Evolutionary conservation across 2,797 vertebrate species (phyloP).

Genomic region (Staurois parvus): DNA sequence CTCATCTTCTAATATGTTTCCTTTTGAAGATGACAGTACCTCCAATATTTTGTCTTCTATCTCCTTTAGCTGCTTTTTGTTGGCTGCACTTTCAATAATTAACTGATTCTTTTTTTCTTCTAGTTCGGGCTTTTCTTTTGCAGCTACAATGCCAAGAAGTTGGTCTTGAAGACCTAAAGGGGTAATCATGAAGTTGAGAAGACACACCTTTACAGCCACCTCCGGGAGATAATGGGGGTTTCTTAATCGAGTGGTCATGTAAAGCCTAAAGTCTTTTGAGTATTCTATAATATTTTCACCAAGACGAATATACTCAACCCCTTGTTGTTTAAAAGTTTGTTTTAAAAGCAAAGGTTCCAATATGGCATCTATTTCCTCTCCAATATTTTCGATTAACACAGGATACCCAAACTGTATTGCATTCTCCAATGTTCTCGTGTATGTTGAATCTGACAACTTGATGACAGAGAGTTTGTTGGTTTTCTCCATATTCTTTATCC

Average conservation of each 20-base stretch:
- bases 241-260: conserved; percentile 91
- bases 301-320: conserved; percentile 90
- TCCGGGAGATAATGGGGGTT: conserved; percentile 97
- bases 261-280: conserved; percentile 87
- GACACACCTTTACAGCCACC: conserved; percentile 91
- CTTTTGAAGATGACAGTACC: conserved; percentile 88
- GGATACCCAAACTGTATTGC: conserved; percentile 90
- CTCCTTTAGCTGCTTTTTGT: conserved; percentile 91
- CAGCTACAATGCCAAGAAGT: conserved; percentile 90
- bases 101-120: conserved; percentile 93
- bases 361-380: conserved; percentile 90
- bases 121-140: conserved; percentile 92
- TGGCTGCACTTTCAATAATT: conserved; percentile 89
- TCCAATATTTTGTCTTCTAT: conserved; percentile 92
- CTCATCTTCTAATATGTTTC: conserved; percentile 94
- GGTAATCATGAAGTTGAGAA: conserved; percentile 96
- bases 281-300: conserved; percentile 94
- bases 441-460: conserved; percentile 87
- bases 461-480: conserved; percentile 85
- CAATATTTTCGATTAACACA: conserved; percentile 88
- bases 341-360: conserved; percentile 90
- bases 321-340: conserved; percentile 92
- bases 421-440: conserved; percentile 86
- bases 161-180: conserved; percentile 94
- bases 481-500: conserved; percentile 96